Evolutionary conservation across 2,888 invertebrate species (phyloP).

Genomic region (Chorisops tibialis): DNA sequence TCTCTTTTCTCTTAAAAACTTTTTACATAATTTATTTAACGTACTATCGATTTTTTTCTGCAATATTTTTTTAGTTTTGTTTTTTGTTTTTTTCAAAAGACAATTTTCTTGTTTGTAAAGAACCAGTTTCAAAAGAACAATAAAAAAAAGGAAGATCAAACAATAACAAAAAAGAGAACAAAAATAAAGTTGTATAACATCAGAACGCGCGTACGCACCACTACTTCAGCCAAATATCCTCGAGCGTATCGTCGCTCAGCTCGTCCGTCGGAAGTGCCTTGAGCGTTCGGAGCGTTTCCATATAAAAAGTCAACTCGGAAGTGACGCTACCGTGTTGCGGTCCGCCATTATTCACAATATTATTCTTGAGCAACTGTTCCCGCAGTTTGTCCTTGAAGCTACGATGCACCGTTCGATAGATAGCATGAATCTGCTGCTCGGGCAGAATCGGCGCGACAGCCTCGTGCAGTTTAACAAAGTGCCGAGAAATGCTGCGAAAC

Average conservation of each 20-base stretch:
- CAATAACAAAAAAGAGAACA: no score
- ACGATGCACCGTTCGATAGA: conserved; percentile 76
- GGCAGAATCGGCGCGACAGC: conserved; percentile 84
- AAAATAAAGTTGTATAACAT: no score
- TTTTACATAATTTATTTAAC: conserved; percentile 24
- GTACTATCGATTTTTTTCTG: no score
- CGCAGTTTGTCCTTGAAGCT: conserved; percentile 83
- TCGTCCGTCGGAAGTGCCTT: conserved; percentile 73
- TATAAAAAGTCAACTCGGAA: conserved; percentile 85
- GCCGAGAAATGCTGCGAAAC: conserved; percentile 81
- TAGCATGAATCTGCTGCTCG: conserved; percentile 68
- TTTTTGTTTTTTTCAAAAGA: no score
- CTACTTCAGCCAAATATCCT: conserved; percentile 73
- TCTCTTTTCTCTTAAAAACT: conserved; percentile 20
- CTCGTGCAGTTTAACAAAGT: conserved; percentile 87
- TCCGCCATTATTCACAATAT: conserved; percentile 92
- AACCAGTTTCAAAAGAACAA: no score
- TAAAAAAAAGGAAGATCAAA: no score
- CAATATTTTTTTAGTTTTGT: no score
- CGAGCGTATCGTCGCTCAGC: conserved; percentile 71
- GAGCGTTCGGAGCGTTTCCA: conserved; percentile 78
- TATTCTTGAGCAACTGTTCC: conserved; percentile 79
- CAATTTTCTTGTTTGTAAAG: no score
- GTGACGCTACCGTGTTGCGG: conserved; percentile 95
- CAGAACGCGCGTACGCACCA: background rate